These are phyloP conservation scores for Xestia ashworthii DNA, from an alignment of 2,888 invertebrate species.

Conservation along the genomic window DNA sequence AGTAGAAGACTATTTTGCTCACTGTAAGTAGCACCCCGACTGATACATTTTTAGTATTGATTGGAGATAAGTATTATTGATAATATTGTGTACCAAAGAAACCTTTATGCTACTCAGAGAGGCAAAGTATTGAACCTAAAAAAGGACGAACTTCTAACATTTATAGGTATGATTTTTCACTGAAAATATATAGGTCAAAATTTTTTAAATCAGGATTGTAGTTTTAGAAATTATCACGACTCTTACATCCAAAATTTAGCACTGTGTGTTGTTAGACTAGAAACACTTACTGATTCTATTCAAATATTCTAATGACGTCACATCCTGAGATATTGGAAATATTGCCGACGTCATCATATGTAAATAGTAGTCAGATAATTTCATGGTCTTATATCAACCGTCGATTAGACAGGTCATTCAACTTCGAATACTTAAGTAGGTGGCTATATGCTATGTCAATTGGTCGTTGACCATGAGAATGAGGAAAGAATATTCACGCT, in stretches of 20 bases:
- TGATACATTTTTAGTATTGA: too few species aligned
- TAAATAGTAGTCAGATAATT: conserved; percentile 51
- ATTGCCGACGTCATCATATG: conserved; percentile 50
- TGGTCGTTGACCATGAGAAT: conserved; percentile 68
- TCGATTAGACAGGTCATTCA: conserved; percentile 71
- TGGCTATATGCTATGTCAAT: conserved; percentile 65
- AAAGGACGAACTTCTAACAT: too few species aligned
- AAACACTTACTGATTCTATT: conserved; percentile 5
- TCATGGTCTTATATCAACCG: conserved; percentile 54
- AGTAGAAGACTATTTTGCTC: too few species aligned
- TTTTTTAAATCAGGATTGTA: neutral
- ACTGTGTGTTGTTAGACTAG: neutral
- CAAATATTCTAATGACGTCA: conserved; percentile 32
- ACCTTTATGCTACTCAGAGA: too few species aligned
- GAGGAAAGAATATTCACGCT: conserved; percentile 55
- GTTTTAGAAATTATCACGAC: neutral
- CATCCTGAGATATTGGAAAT: conserved; percentile 36
- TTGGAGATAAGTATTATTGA: too few species aligned
- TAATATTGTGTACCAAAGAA: too few species aligned
- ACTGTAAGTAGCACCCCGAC: too few species aligned
- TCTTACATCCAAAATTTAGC: neutral
- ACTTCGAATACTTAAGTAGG: conserved; percentile 70
- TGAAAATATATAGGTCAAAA: neutral
- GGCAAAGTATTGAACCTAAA: too few species aligned
- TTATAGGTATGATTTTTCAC: too few species aligned